Evolutionary conservation across 2,888 invertebrate species (phyloP), one percentile per base, ranked within the genome.

Genomic region (Barypeithes pellucidus): DNA sequence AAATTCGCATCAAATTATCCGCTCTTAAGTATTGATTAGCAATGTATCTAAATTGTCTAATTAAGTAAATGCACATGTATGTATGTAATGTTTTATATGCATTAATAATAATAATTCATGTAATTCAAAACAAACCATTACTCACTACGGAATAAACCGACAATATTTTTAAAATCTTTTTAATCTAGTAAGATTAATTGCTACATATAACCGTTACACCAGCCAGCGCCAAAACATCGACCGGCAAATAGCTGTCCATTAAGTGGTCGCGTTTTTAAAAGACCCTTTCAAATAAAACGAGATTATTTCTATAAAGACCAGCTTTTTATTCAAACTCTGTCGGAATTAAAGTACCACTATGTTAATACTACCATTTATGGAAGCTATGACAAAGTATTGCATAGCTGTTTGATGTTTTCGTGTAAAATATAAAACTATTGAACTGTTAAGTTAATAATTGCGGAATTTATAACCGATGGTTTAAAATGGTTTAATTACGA

Each of bases 161-260:
- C 43, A 60, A 43, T 43, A 60, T 60, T 60, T 59, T 18, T 41
- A 41, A 60, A 60, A 43, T 41, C 60, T 60, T 60, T 60, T 60
- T 60, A 60, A 60, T 60, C 39, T 39, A 43, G 41, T 24, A 60
- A 60, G 60, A 60, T 60, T 60, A 60, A 60, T 60, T 39, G 24
- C 60, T 41, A 41, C 39, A 60, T 43, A 43, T 41, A 41, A 41
- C 43, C 18, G 41, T 14, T 20, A 60, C 22, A 41, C 14, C 22
- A 60, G 41, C 22, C 5, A 57, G 14, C 54, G 33, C 16, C 33
- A 24, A 57, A 57, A 54, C 33, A 57, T 57, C 33, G 54, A 57
- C 54, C 33, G 16, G 54, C 54, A 57, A 57, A 57, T 57, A 18
- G 54, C 54, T 57, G 18, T 57, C 33, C 54, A 57, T 57, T 57